Conservation (phyloP, 2,888 invertebrate species). For the Tetranychus piercei region DNA sequence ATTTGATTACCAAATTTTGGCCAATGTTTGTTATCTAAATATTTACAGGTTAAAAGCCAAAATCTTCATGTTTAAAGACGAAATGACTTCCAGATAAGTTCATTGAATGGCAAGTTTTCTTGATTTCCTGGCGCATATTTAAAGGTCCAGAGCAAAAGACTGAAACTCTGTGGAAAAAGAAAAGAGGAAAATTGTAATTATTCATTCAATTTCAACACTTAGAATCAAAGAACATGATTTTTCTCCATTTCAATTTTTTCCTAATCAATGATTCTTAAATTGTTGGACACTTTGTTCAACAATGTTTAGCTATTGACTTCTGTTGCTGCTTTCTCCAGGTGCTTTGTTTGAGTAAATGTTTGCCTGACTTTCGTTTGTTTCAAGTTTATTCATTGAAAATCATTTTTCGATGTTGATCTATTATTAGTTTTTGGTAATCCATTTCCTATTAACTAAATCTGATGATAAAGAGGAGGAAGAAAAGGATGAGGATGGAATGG, state of each 20-base stretch:
- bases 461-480: slow-evolving; percentile 6
- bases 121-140: neutral
- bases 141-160: slow-evolving; percentile 7
- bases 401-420: no score
- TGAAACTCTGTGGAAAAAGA: neutral
- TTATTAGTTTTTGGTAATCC: neutral
- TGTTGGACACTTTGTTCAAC: no score
- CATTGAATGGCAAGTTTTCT: neutral
- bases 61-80: slow-evolving; percentile 7
- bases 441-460: slow-evolving; percentile 4
- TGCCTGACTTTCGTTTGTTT: no score
- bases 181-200: neutral
- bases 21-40: neutral
- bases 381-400: no score
- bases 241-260: no score
- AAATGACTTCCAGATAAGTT: neutral
- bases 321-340: no score
- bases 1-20: neutral
- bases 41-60: neutral
- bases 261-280: no score
- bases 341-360: no score
- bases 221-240: no score
- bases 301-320: no score
- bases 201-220: neutral
- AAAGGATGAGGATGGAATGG: neutral